Evolutionary conservation across 2,888 invertebrate genomes (phyloP).

Genomic region (Hydrotaea cyrtoneurina): DNA sequence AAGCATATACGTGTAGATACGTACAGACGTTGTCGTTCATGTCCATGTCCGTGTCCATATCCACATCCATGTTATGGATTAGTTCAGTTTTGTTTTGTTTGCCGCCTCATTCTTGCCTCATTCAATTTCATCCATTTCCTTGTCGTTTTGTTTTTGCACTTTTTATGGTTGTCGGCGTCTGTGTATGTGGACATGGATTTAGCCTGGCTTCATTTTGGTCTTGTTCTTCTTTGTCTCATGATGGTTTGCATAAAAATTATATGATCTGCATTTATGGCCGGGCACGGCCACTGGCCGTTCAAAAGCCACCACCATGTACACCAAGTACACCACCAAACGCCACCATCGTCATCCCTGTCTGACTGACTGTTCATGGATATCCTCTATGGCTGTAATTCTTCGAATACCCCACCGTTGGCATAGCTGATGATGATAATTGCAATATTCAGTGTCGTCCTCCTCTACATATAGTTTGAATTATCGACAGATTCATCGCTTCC

Average conservation of each 20-base stretch:
- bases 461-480: background rate
- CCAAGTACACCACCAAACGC: background rate
- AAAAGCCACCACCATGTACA: no score
- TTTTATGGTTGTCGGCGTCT: background rate
- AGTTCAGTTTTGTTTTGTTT: background rate
- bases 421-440: background rate
- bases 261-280: conserved; percentile 31
- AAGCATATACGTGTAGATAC: conserved; percentile 54
- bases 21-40: conserved; percentile 3
- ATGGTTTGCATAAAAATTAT: conserved; percentile 26
- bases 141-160: background rate
- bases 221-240: conserved; percentile 6
- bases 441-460: background rate
- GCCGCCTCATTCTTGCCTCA: background rate
- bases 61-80: background rate
- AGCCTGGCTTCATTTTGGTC: background rate
- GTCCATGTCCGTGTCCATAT: background rate
- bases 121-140: conserved; percentile 1
- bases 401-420: background rate
- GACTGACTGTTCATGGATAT: background rate
- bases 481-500: background rate
- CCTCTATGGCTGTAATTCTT: background rate
- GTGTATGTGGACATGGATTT: background rate
- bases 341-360: background rate
- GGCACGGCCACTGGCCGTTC: background rate